Conservation (phyloP, 2,888 invertebrate species). For the Drosophila fungiperda region DNA sequence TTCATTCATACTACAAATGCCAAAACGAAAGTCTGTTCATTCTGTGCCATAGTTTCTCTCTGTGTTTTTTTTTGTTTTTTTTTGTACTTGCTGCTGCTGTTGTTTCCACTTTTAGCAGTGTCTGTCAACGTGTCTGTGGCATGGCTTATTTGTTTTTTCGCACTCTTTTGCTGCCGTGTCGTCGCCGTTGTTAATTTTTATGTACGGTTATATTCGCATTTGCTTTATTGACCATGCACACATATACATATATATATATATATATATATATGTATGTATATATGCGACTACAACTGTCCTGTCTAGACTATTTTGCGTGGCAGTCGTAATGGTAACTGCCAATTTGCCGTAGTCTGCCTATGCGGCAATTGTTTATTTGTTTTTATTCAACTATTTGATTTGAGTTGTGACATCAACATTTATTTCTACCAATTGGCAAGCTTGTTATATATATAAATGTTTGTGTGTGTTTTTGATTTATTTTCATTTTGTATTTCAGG, state of each 20-base stretch:
- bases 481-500: slow-evolving; percentile 40
- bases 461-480: slow-evolving; percentile 44
- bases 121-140: slow-evolving; percentile 45
- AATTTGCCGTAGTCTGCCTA: slow-evolving; percentile 28
- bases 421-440: slow-evolving; percentile 34
- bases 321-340: slow-evolving; percentile 8
- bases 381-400: slow-evolving; percentile 55
- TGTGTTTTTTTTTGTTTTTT: slow-evolving; percentile 1
- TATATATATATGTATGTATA: too few species aligned
- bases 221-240: slow-evolving; percentile 72
- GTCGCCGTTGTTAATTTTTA: slow-evolving; percentile 77
- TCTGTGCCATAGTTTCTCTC: slow-evolving; percentile 41
- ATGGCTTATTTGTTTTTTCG: slow-evolving; percentile 44
- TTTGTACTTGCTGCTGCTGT: not conserved
- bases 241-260: not conserved
- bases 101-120: slow-evolving; percentile 21
- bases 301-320: slow-evolving; percentile 61
- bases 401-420: slow-evolving; percentile 52
- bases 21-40: slow-evolving; percentile 38
- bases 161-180: slow-evolving; percentile 67
- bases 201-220: slow-evolving; percentile 67
- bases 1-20: slow-evolving; percentile 59
- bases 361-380: slow-evolving; percentile 16
- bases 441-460: slow-evolving; percentile 1
- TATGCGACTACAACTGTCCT: slow-evolving; percentile 1